Base-by-base conservation (phyloP, 2,113 vertebrate species). In the Cricetomys ansorgei region DNA sequence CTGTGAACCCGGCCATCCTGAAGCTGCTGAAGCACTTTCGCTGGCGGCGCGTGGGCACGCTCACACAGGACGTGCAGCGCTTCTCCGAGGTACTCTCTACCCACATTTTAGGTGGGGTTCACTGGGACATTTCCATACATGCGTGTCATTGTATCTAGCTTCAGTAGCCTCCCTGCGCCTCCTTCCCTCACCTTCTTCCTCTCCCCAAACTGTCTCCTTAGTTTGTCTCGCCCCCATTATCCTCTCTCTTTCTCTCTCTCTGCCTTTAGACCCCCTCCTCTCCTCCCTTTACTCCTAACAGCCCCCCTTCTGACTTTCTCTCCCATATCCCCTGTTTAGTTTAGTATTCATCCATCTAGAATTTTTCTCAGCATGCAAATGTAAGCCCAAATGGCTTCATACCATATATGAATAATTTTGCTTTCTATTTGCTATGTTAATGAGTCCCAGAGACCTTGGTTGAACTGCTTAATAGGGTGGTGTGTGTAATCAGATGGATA, bases 61-160 rank as follows among this genome's bases (percentile, higher is more conserved):
- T 99, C 96, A 99, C 99, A 5, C 99, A 99, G 96, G 99, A 99
- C 15, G 99, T 99, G 69, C 99, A 99, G 98, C 98, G 99, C 84
- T 99, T 99, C 98, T 99, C 99, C 21, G 99, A 99, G 99, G 99
- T 95, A 73, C 21, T n/a, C 31, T 6, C 5, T 7, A 13, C 29
- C 21, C 21, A 5, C 45, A 5, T 70, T 53, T 87, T 25, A 27
- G 55, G 23, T 27, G 48, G 21, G 37, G 11, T 50, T n/a, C 45
- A 25, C 43, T 69, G n/a, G 16, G 85, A 29, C 85, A 69, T n/a
- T 69, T 40, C 37, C 21, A n/a, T 9, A 16, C 48, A 7, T 34
- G 25, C 40, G 50, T 72, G 67, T 55, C 37, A 31, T 55, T 43
- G 48, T 57, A 40, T 40, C 85, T 70, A 16, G 45, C 48, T 40